A percentile compares a stretch with the other conserved stretches of the same genome.
Conservation (phyloP, 2,797 vertebrate genomes). For the Menidia menidia region DNA sequence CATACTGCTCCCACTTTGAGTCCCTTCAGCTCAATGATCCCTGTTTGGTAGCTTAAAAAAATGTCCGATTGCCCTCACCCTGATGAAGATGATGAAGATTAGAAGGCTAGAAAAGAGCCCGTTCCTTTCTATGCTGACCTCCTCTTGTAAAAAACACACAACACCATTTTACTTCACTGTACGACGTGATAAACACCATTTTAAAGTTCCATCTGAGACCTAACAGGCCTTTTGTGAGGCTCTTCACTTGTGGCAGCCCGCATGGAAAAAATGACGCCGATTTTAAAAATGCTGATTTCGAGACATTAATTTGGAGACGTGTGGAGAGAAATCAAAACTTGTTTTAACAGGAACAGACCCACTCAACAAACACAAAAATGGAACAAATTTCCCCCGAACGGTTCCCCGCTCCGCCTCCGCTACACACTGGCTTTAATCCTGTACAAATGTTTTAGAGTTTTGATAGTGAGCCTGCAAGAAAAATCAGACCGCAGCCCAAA, state of each 20-base stretch:
- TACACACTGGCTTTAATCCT: constrained; percentile 29
- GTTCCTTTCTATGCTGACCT: neutral
- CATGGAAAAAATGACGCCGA: neutral
- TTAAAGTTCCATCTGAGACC: no score
- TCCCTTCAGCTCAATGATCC: no score
- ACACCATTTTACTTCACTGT: neutral
- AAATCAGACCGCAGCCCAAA: constrained; percentile 56
- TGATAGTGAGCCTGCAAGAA: constrained; percentile 29
- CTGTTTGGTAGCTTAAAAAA: no score
- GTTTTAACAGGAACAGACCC: neutral
- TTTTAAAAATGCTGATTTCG: neutral
- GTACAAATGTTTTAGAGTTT: constrained; percentile 32
- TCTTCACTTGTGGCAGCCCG: no score
- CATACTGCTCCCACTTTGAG: no score
- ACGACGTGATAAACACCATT: neutral
- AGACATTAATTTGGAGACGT: neutral
- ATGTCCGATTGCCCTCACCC: no score
- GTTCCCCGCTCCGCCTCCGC: neutral
- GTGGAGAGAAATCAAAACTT: neutral
- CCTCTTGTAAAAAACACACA: neutral
- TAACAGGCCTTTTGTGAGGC: no score
- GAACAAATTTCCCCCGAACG: neutral
- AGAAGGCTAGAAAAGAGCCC: neutral
- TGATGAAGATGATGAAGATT: no score
- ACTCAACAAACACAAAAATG: no score